Evolutionary conservation across 2,888 invertebrate species (phyloP).

Genomic region (Hemicrepidius hirtus): DNA sequence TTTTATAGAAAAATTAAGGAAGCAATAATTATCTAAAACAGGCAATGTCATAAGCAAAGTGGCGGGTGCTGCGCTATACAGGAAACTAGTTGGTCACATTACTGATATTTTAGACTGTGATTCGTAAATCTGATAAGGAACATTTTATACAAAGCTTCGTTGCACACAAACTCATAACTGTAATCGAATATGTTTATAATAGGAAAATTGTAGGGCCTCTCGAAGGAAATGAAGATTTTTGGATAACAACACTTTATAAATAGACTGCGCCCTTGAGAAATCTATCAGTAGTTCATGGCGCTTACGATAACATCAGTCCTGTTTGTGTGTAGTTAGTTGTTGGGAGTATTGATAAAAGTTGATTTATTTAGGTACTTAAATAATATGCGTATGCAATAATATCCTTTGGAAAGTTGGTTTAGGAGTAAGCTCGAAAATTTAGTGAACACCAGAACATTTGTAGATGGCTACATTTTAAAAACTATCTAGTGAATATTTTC

Average conservation of each 20-base stretch:
- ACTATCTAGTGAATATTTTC: no score
- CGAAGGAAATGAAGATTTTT: slow-evolving; percentile 57
- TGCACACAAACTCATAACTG: slow-evolving; percentile 49
- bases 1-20: slow-evolving; percentile 33
- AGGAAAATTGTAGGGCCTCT: slow-evolving; percentile 49
- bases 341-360: slow-evolving; percentile 57
- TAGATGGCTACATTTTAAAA: no score
- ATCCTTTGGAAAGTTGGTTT: slow-evolving; percentile 45
- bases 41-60: slow-evolving; percentile 54
- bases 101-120: slow-evolving; percentile 35
- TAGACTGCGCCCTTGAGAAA: slow-evolving; percentile 61
- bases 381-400: slow-evolving; percentile 51
- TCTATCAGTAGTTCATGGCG: slow-evolving; percentile 59
- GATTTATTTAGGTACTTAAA: slow-evolving; percentile 55
- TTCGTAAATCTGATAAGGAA: slow-evolving; percentile 51
- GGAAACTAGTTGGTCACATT: slow-evolving; percentile 49
- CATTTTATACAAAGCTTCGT: slow-evolving; percentile 54
- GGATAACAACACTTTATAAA: slow-evolving; percentile 60
- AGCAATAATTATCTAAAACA: slow-evolving; percentile 56
- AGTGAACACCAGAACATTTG: no score
- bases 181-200: slow-evolving; percentile 48
- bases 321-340: slow-evolving; percentile 50
- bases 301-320: slow-evolving; percentile 55
- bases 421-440: no score
- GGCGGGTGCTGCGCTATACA: slow-evolving; percentile 50